A percentile compares a stretch with the other conserved stretches of the same genome.
These are phyloP conservation scores for Ylistrum balloti DNA, from an alignment of 1,140 invertebrate genomes.

Conservation along the genomic window DNA sequence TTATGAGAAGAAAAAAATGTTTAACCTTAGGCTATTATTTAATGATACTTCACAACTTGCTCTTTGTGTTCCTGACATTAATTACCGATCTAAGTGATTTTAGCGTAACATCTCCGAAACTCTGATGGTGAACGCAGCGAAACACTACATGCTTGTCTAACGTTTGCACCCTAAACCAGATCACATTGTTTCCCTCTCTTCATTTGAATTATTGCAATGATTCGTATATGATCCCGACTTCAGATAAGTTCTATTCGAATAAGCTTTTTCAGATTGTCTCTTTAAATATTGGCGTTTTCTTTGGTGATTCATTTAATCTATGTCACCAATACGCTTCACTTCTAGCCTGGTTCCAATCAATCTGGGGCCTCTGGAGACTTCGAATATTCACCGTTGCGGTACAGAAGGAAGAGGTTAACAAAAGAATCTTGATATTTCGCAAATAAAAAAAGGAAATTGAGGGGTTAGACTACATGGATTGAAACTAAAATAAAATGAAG, in stretches of 20 bases:
- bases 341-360: not conserved
- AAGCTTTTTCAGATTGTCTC: not conserved
- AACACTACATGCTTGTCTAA: not conserved
- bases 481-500: not conserved
- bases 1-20: too few species aligned
- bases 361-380: not conserved
- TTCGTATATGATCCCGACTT: not conserved
- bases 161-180: not conserved
- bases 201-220: not conserved
- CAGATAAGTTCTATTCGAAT: not conserved
- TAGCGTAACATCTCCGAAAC: too few species aligned
- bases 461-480: not conserved
- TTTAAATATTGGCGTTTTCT: not conserved
- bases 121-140: not conserved
- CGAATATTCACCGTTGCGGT: not conserved
- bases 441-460: constrained; percentile 5
- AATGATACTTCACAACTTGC: too few species aligned
- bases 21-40: too few species aligned
- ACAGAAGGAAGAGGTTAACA: not conserved
- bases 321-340: constrained; percentile 8
- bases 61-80: too few species aligned
- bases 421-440: constrained; percentile 11
- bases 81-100: too few species aligned
- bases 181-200: not conserved
- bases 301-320: not conserved